Evolutionary conservation across 2,888 invertebrate species (phyloP), one percentile per base, ranked within the genome.

Genomic region (Harpagoxenus sublaevis): DNA sequence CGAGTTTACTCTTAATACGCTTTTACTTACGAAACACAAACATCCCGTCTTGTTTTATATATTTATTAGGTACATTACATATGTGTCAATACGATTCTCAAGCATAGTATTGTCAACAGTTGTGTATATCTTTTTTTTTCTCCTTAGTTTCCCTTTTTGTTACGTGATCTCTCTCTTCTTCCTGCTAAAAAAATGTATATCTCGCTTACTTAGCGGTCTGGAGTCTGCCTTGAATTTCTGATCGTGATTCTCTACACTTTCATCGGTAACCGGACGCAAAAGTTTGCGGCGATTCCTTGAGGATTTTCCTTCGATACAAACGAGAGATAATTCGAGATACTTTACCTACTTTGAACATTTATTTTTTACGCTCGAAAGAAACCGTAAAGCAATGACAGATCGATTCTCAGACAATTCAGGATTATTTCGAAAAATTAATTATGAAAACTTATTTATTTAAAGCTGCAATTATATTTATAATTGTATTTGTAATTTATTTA

Each of bases 41-140:
- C 92, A 93, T 90, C 88, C 91, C 91, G 88, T 87, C 84, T 75
- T 63, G 63, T 85, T 87, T 85, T 88, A 88, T 90, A 90, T 93
- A 92, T 92, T 93, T 90, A 92, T 92, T 92, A 93, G 92, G 92
- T 94, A 94, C 93, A 93, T 91, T 93, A 94, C 92, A 94, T 92
- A 93, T 92, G 92, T 92, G 92, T 92, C 94, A 91, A 68, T 92
- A 92, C 92, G 93, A 91, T 92, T 92, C 91, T 93, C 93, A 92
- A 94, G 94, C 94, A 93, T 93, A 94, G 94, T 94, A 94, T 94
- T 94, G 94, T 94, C 94, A 94, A 94, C 93, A 92, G 92, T 94
- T 94, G 93, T 94, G 93, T 93, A 93, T 92, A 91, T 93, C 89
- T 90, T 90, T 90, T 77, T 83, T 65, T 35, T 53, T 71, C 63